Conservation (phyloP, 2,888 invertebrate genomes). For the Sycophila texana region DNA sequence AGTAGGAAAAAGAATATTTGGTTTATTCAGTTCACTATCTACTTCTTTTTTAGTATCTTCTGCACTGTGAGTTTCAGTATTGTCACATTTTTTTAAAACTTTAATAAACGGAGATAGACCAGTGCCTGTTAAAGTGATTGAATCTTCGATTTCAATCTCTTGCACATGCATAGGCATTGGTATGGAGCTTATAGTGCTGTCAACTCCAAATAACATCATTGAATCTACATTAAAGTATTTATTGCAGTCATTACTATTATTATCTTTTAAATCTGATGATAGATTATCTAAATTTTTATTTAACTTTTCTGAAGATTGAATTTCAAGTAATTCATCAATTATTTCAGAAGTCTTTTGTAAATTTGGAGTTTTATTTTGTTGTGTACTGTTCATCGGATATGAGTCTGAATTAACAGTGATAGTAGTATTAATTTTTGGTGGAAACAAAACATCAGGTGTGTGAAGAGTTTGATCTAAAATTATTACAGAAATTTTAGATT, state of each 20-base stretch:
- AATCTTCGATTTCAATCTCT: conserved; percentile 45
- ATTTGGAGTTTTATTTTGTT: not conserved
- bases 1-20: not conserved
- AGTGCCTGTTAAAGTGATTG: conserved; percentile 21
- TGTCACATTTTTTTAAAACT: conserved; percentile 21
- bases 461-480: conserved; percentile 46
- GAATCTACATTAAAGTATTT: conserved; percentile 42
- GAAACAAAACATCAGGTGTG: conserved; percentile 37
- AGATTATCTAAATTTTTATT: conserved; percentile 21
- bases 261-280: conserved; percentile 34
- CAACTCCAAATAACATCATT: conserved; percentile 38
- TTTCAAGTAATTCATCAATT: conserved; percentile 20
- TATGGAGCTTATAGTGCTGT: conserved; percentile 28
- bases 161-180: conserved; percentile 17
- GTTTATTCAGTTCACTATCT: not conserved
- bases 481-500: not conserved
- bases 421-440: conserved; percentile 8
- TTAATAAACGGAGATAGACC: conserved; percentile 51
- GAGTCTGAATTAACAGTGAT: too few species aligned
- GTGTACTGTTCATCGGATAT: too few species aligned
- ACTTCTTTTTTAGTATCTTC: not conserved
- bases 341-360: conserved; percentile 34
- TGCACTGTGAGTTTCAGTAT: not conserved
- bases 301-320: conserved; percentile 20
- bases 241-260: conserved; percentile 23